These are phyloP conservation scores for Turnix velox DNA, from an alignment of 2,113 vertebrate genomes.

Conservation along the genomic window DNA sequence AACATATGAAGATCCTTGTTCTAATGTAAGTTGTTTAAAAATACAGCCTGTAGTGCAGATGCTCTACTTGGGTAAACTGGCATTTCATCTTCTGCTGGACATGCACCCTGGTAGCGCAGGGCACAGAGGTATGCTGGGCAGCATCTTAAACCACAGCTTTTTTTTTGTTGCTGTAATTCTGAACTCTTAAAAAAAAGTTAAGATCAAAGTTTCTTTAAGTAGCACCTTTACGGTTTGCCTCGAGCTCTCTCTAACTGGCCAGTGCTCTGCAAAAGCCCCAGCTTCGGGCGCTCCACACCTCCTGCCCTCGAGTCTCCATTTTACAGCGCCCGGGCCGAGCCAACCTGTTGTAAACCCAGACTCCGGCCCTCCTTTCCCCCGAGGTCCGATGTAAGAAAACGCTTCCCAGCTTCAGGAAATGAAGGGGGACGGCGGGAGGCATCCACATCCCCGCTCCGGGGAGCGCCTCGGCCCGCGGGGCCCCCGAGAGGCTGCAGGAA, in stretches of 20 bases:
- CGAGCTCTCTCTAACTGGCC: fast-evolving
- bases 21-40: background rate
- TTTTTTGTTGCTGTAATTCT: background rate
- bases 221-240: background rate
- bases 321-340: background rate
- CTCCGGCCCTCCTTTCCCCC: background rate
- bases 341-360: background rate
- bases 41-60: background rate
- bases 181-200: background rate
- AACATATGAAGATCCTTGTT: background rate
- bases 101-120: background rate
- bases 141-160: no score
- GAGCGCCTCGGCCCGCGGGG: background rate
- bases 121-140: background rate
- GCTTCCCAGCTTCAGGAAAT: background rate
- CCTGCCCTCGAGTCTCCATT: constrained; percentile 1
- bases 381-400: fast-evolving
- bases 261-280: background rate
- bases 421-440: background rate
- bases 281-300: fast-evolving
- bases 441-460: fast-evolving
- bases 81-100: background rate
- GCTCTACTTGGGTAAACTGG: background rate
- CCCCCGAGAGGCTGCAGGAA: background rate
- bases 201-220: background rate